Percentiles rank a stretch among this genome's conserved stretches.
phyloP scores from a whole-genome alignment of 2,113 vertebrate species.

The Nothocercus julius region DNA sequence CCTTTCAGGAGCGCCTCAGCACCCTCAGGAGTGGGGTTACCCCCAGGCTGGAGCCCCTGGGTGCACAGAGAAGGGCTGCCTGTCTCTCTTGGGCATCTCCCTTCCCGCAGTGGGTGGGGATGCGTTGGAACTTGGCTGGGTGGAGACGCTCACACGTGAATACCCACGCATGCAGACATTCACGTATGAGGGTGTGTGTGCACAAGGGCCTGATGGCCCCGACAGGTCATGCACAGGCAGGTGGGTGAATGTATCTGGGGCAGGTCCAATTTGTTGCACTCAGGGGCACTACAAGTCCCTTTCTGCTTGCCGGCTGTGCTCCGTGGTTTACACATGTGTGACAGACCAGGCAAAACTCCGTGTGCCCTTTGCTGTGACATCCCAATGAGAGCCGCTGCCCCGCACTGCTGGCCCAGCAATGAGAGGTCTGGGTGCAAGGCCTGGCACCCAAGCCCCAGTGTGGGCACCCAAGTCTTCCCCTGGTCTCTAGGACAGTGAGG shows the following conservation, averaged over 20 bases:
- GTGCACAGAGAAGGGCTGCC: too few species aligned
- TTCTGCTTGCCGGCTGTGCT: neutral
- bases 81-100: neutral
- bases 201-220: neutral
- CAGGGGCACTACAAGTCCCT: too few species aligned
- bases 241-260: too few species aligned
- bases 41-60: neutral
- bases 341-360: neutral
- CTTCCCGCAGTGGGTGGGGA: neutral
- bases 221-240: neutral
- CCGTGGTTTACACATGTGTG: neutral
- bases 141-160: neutral
- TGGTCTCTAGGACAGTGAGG: neutral
- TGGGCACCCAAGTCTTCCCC: neutral
- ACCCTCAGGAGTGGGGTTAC: neutral
- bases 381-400: neutral
- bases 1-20: neutral
- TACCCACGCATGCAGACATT: neutral
- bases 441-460: neutral
- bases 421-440: neutral
- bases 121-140: neutral
- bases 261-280: too few species aligned
- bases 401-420: accelerated
- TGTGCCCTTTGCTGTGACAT: too few species aligned
- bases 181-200: neutral